Evolutionary conservation across 2,888 invertebrate genomes (phyloP).

Genomic region (Drosophila tanythrix): DNA sequence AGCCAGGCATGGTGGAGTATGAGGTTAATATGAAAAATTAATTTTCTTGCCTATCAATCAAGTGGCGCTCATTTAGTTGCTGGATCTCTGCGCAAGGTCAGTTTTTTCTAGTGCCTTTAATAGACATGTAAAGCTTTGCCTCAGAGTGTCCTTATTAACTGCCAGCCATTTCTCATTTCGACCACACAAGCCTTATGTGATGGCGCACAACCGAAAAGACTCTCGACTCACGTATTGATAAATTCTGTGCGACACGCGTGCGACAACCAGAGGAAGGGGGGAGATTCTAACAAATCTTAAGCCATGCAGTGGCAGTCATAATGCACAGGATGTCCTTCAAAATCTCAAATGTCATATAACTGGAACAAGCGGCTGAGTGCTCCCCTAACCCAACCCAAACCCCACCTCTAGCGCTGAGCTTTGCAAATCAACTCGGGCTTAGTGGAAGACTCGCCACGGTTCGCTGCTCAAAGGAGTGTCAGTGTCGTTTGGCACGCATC

Average conservation of each 20-base stretch:
- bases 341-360: slow-evolving; percentile 70
- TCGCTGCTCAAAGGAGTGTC: slow-evolving; percentile 73
- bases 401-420: slow-evolving; percentile 34
- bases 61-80: slow-evolving; percentile 14
- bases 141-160: slow-evolving; percentile 69
- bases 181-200: slow-evolving; percentile 29
- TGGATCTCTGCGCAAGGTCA: slow-evolving; percentile 21
- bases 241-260: slow-evolving; percentile 57
- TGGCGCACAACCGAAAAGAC: slow-evolving; percentile 10
- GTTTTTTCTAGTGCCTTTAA: slow-evolving; percentile 24
- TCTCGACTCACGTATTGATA: slow-evolving; percentile 60
- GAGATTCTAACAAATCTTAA: slow-evolving; percentile 54
- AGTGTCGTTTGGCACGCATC: slow-evolving; percentile 63
- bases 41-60: slow-evolving; percentile 73
- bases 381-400: not conserved
- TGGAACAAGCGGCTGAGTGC: slow-evolving; percentile 50
- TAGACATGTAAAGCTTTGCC: slow-evolving; percentile 53
- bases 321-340: slow-evolving; percentile 59
- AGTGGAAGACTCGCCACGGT: slow-evolving; percentile 53
- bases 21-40: slow-evolving; percentile 66
- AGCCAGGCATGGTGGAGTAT: not conserved
- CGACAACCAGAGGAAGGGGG: slow-evolving; percentile 11
- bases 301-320: slow-evolving; percentile 26
- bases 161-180: slow-evolving; percentile 66
- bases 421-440: slow-evolving; percentile 77